Conservation (phyloP, 2,113 vertebrate genomes). For the Corythaeola cristata region DNA sequence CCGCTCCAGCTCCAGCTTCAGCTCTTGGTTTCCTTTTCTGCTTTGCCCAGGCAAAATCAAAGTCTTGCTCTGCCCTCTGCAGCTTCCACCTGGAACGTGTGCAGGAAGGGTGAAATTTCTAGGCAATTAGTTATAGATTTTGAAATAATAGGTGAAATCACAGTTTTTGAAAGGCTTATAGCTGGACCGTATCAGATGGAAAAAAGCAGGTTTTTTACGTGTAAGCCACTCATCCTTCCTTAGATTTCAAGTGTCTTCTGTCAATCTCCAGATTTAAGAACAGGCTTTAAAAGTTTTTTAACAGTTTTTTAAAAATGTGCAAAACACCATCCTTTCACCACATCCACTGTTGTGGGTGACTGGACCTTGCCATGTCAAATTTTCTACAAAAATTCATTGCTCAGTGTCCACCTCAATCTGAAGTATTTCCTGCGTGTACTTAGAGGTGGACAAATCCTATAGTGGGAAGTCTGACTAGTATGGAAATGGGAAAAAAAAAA, state of each 20-base stretch:
- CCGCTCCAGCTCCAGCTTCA: neutral
- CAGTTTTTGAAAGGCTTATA: neutral
- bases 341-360: neutral
- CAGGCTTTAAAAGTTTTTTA: neutral
- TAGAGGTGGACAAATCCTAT: neutral
- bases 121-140: neutral
- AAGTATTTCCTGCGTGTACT: neutral
- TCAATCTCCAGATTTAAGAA: neutral
- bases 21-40: neutral
- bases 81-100: neutral
- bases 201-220: neutral
- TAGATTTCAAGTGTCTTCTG: neutral
- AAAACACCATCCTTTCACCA: neutral
- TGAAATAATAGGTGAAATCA: neutral
- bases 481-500: neutral
- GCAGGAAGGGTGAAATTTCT: neutral
- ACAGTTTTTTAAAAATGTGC: neutral
- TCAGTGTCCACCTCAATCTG: neutral
- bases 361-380: neutral
- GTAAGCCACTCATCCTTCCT: neutral
- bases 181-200: neutral
- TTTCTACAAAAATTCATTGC: neutral
- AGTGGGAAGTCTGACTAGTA: neutral
- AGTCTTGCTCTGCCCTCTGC: neutral
- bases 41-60: neutral